phyloP scores from a whole-genome alignment of 2,113 vertebrate genomes.

The Ptilorrhoa leucosticta region DNA sequence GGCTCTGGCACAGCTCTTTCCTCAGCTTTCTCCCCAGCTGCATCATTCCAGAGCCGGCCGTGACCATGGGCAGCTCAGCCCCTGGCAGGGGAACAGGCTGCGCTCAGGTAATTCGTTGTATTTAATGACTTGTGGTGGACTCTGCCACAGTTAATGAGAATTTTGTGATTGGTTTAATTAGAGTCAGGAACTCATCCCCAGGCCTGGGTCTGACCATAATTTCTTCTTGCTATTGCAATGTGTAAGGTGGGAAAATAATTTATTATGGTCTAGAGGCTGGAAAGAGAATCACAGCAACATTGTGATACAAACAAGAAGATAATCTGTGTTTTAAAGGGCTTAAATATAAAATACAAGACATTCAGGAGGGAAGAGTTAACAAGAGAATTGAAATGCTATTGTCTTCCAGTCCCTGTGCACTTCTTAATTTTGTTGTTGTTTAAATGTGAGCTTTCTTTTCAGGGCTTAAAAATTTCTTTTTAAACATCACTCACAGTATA shows the following conservation, averaged over 20 bases:
- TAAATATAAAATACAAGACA: neutral
- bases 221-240: neutral
- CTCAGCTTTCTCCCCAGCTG: neutral
- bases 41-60: neutral
- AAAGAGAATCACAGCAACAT: neutral
- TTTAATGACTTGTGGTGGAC: neutral
- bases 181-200: neutral
- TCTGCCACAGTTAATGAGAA: neutral
- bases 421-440: neutral
- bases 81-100: neutral
- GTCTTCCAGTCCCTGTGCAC: neutral
- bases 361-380: neutral
- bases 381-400: neutral
- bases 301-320: neutral
- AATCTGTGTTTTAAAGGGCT: neutral
- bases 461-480: neutral
- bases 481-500: neutral
- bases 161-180: neutral
- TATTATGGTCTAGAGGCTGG: neutral
- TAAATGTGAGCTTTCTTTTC: neutral
- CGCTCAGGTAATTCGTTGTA: fast-evolving
- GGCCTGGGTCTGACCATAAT: neutral
- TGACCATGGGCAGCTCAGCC: neutral
- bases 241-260: neutral
- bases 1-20: neutral